Evolutionary conservation across 2,797 vertebrate genomes (phyloP).

Genomic region (Heliangelus exortis): DNA sequence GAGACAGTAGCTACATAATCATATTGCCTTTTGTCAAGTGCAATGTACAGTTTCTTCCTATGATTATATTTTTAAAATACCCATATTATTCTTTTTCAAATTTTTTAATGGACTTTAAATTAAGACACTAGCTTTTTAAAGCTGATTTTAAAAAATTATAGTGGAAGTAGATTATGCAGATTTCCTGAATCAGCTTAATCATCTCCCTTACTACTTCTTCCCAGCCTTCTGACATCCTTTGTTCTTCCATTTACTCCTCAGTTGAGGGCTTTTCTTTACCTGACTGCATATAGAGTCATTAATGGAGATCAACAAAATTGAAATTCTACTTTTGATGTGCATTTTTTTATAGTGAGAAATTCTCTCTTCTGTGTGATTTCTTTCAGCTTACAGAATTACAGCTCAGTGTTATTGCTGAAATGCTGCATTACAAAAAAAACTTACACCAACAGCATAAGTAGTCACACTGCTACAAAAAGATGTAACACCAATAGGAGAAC

Average conservation of each 20-base stretch:
- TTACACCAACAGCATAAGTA: neutral
- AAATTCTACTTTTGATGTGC: neutral
- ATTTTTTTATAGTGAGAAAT: neutral
- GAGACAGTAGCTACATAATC: neutral
- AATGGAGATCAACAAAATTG: neutral
- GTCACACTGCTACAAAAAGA: neutral
- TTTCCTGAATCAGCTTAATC: neutral
- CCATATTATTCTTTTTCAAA: neutral
- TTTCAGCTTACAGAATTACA: neutral
- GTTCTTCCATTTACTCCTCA: neutral
- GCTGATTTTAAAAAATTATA: neutral
- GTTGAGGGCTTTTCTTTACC: neutral
- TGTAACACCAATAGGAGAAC: neutral
- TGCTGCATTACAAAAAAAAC: neutral
- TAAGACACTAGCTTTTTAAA: neutral
- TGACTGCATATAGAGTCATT: neutral
- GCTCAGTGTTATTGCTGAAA: neutral
- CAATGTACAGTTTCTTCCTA: neutral
- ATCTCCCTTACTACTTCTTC: neutral
- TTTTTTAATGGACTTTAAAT: neutral
- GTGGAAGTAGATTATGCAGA: neutral
- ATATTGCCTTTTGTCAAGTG: neutral
- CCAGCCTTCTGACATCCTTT: neutral
- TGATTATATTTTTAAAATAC: neutral
- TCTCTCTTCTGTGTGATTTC: neutral